Conservation (phyloP, 2,113 vertebrate genomes). For the Columbina picui region DNA sequence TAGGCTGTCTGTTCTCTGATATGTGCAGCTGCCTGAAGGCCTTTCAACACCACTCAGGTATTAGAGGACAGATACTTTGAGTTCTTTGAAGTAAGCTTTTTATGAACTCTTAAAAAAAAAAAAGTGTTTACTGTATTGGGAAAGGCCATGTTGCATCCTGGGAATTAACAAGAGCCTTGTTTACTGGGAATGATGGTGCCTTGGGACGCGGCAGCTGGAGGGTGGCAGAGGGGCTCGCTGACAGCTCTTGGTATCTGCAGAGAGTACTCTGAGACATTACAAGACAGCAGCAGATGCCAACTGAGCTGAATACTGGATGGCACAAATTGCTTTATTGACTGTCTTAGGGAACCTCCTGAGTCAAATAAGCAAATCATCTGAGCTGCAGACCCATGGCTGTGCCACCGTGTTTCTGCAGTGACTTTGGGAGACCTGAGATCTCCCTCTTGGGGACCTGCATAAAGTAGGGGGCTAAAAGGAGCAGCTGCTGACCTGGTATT, state of each 20-base stretch:
- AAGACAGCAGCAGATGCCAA: not conserved
- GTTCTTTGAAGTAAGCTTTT: not conserved
- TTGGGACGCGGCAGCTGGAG: not conserved
- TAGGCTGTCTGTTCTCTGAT: not conserved
- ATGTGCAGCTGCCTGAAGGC: not conserved
- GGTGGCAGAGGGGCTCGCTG: not conserved
- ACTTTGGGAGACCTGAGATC: not conserved
- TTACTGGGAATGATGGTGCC: not conserved
- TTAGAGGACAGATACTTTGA: not conserved
- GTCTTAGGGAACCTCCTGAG: not conserved
- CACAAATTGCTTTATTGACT: not conserved
- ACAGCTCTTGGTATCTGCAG: fast-evolving
- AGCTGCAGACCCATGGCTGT: not conserved
- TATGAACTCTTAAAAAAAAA: not conserved
- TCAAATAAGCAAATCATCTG: not conserved
- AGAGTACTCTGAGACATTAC: not conserved
- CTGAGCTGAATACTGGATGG: not conserved
- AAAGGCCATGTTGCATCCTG: not conserved
- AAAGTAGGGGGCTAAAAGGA: not conserved
- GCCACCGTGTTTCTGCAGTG: not conserved
- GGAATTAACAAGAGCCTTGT: not conserved
- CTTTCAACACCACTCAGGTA: not conserved
- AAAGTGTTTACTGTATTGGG: not conserved
- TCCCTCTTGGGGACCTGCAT: not conserved
- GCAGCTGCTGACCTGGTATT: not conserved